Evolutionary conservation across 2,113 vertebrate species (phyloP), one percentile per base, ranked within the genome.

Genomic region (Muntiacus muntjak): DNA sequence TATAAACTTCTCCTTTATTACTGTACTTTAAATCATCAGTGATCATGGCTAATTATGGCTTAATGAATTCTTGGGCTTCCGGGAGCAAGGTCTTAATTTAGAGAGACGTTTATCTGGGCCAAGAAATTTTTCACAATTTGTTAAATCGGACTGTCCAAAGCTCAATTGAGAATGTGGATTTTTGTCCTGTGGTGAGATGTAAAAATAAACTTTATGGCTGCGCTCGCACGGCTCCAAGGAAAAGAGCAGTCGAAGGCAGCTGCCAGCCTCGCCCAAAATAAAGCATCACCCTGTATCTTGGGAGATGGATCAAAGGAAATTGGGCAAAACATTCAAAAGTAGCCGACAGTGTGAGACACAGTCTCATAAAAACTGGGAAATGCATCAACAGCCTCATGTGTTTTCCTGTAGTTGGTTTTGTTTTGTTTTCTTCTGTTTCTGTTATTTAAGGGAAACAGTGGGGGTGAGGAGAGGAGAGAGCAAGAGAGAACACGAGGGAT

Each of bases 11-110:
- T 81, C 94, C 96, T 97, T 98, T 98, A 97, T 97, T 96, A 97
- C 15, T 89, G 64, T 58, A 62, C 87, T 97, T 97, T 97, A 98
- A 98, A 94, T 96, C 97, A 98, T 98, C 94, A 96, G 28, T 94
- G 96, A 97, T 97, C 81, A 58, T 5, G 78, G 91, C 97, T 99
- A 99, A 98, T 99, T 99, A 98, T 83, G 85, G 76, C 67, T 98
- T 99, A 99, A 99, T 98, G 98, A 98, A 98, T 97, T 98, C 94
- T 98, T 97, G 97, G 98, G 97, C 98, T 98, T 96, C 98, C 94
- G 78, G 96, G 94, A 98, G 94, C 97, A 98, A 98, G 95, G 95
- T 98, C 96, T 98, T 98, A 98, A 98, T 98, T 95, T 98, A 98
- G 98, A 96, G 98, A 98, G 97, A 98, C 47, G 55, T 97, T 97